A percentile compares a stretch with the other conserved stretches of the same genome.
phyloP scores from a whole-genome alignment of 2,113 vertebrate species.

The Holacanthus passer region DNA sequence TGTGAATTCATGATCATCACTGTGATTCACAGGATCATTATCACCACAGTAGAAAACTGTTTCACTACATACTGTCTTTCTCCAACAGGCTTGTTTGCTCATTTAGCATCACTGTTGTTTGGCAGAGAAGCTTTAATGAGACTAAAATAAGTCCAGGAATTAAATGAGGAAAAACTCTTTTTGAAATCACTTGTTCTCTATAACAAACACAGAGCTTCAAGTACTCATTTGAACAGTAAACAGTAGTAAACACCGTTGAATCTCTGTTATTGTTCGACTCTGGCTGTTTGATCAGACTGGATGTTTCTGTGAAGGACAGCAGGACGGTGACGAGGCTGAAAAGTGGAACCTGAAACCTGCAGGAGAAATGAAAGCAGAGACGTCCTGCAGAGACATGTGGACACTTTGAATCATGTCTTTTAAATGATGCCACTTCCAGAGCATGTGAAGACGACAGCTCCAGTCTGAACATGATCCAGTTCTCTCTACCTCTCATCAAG shows the following conservation, averaged over 20 bases:
- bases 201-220: not conserved
- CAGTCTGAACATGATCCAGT: not conserved
- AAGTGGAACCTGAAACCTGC: not conserved
- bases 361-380: not conserved
- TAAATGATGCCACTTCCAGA: not conserved
- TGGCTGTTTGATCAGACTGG: not conserved
- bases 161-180: not conserved
- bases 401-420: not conserved
- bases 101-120: not conserved
- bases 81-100: not conserved
- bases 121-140: not conserved
- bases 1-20: not conserved
- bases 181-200: not conserved
- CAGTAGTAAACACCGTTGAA: not conserved
- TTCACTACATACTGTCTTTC: not conserved
- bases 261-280: not conserved
- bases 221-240: not conserved
- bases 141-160: not conserved
- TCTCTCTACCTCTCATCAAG: not conserved
- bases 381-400: not conserved
- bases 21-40: not conserved
- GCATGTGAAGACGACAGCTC: not conserved
- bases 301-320: not conserved
- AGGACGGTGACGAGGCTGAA: slow-evolving; percentile 3
- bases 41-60: not conserved